phyloP scores from a whole-genome alignment of 2,113 vertebrate species.

The Pelvicachromis taeniatus region DNA sequence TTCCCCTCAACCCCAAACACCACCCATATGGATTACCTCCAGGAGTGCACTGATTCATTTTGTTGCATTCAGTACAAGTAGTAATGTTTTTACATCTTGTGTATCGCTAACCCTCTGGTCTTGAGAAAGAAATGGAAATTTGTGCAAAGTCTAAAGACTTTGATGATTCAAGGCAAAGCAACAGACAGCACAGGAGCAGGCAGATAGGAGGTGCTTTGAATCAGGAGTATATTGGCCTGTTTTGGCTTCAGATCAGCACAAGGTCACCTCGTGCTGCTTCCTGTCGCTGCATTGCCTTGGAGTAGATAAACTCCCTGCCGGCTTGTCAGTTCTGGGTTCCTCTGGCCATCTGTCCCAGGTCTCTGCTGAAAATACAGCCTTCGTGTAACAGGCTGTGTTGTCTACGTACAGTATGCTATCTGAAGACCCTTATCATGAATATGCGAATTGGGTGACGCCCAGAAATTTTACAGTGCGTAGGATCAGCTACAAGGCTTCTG shows the following conservation, averaged over 20 bases:
- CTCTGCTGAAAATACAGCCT: background rate
- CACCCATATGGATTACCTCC: background rate
- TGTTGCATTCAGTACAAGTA: background rate
- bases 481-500: background rate
- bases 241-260: slow-evolving; percentile 3
- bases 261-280: background rate
- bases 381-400: background rate
- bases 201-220: background rate
- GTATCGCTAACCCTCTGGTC: background rate
- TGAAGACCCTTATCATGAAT: background rate
- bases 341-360: slow-evolving; percentile 26
- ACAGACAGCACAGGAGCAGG: background rate
- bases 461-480: background rate
- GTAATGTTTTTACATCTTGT: background rate
- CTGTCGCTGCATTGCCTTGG: background rate
- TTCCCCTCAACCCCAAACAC: background rate
- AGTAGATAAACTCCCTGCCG: slow-evolving; percentile 7
- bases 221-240: background rate
- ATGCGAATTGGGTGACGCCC: background rate
- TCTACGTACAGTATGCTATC: background rate
- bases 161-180: background rate
- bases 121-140: background rate
- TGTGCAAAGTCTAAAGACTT: background rate
- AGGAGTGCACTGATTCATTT: background rate
- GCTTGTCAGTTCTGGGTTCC: background rate